Base-by-base conservation (phyloP, 35 echinoderm and acorn worm genomes). In the Eucidaris tribuloides region DNA sequence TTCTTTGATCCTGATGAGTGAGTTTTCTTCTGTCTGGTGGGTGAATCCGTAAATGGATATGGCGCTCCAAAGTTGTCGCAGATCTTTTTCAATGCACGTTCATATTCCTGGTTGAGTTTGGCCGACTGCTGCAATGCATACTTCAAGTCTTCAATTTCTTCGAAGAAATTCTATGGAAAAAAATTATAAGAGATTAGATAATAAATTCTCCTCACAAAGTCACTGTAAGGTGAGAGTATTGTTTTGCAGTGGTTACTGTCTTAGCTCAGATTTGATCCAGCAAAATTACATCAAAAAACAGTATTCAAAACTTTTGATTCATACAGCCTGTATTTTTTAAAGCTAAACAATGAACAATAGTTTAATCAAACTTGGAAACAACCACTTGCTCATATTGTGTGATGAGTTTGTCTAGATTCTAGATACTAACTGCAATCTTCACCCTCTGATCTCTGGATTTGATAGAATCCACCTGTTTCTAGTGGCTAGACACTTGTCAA, bases 141-240 rank as follows among this genome's bases (percentile, higher is more conserved):
- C 65, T 97, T 97, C 65, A 97, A 62, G 52, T 97, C 94, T 81
- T 97, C 94, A 24, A 97, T 89, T 81, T 97, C 94, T 62, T 97
- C 94, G 87, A 97, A 97, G 82, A 97, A 97, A 49, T 86, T 91
- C 94, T 97, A 32, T 6, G 34, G 31, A 64, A 58, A 58, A 79
- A 7, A 82, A 79, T 72, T 35, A 42, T 2, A 35, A 76, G 40
- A 24, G 33, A 35, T 38, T 24, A 38, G 33, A 76, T 35, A 38
- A 13, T 35, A n/a, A 9, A 13, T 54, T n/a, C 9, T n/a, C 9
- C n/a, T n/a, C 9, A 54, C 9, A 54, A 13, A n/a, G n/a, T n/a
- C n/a, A 54, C 49, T 54, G 49, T 13, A n/a, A 13, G 9, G 9
- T n/a, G 9, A 54, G 9, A 29, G 14, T 17, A 66, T 66, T 19